Evolutionary conservation across 2,113 vertebrate genomes (phyloP).

Genomic region (Myotis yumanensis): DNA sequence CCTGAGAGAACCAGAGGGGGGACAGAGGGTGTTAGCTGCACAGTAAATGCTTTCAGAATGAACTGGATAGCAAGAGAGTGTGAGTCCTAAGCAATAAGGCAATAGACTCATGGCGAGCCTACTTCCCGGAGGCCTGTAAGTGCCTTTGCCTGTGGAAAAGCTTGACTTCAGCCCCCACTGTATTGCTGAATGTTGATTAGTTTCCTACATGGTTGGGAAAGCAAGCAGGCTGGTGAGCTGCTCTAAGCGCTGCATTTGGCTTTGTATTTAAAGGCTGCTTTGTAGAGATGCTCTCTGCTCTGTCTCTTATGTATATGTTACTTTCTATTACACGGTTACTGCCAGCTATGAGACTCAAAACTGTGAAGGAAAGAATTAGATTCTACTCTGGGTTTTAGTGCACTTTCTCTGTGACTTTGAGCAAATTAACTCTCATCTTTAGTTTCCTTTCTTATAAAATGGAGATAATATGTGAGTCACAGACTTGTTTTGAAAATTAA

Average conservation of each 20-base stretch:
- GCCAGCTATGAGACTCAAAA: neutral
- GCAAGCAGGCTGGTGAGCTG: neutral
- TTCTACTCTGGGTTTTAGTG: neutral
- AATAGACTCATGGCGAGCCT: neutral
- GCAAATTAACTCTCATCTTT: neutral
- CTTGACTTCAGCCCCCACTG: neutral
- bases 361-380: neutral
- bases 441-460: constrained; percentile 34
- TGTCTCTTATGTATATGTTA: neutral
- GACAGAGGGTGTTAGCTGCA: neutral
- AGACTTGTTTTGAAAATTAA: constrained; percentile 47
- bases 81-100: neutral
- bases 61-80: neutral
- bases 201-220: neutral
- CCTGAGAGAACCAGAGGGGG: neutral
- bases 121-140: neutral
- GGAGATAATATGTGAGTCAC: neutral
- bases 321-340: neutral
- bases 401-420: neutral
- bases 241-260: neutral
- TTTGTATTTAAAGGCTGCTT: neutral
- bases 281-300: neutral
- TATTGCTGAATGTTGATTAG: neutral
- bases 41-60: constrained; percentile 4
- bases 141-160: neutral